A percentile compares a stretch with the other conserved stretches of the same genome.
phyloP scores from a whole-genome alignment of 2,888 invertebrate genomes.

The Saturnia pavonia region DNA sequence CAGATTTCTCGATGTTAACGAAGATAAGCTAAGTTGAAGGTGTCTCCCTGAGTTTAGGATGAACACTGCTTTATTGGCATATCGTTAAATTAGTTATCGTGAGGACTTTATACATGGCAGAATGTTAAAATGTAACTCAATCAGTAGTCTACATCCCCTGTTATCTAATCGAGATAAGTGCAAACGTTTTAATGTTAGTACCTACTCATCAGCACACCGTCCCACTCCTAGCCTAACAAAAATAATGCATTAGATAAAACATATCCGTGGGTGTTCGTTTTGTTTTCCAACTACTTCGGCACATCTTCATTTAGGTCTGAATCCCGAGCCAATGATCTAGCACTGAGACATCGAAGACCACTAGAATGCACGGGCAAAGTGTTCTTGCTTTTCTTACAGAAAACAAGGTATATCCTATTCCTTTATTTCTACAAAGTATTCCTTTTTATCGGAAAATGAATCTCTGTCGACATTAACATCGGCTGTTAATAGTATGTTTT shows the following conservation, averaged over 20 bases:
- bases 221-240: neutral
- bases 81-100: neutral
- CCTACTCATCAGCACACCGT: neutral
- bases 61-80: too few species aligned
- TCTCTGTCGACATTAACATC: neutral
- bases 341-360: too few species aligned
- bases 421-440: too few species aligned
- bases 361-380: too few species aligned
- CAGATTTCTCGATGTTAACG: too few species aligned
- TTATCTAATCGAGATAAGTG: conserved; percentile 7
- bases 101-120: neutral
- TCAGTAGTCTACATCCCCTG: neutral
- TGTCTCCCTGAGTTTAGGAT: too few species aligned
- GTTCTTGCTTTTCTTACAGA: too few species aligned
- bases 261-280: neutral
- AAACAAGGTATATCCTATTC: too few species aligned
- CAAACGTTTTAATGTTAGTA: conserved; percentile 8
- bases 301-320: neutral
- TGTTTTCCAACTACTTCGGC: neutral
- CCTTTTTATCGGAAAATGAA: too few species aligned
- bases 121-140: neutral
- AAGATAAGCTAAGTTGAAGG: neutral
- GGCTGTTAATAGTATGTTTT: neutral
- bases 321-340: too few species aligned
- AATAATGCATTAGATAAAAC: conserved; percentile 9